Evolutionary conservation across 1,140 invertebrate species (phyloP).

Genomic region (Sweltsa coloradensis): DNA sequence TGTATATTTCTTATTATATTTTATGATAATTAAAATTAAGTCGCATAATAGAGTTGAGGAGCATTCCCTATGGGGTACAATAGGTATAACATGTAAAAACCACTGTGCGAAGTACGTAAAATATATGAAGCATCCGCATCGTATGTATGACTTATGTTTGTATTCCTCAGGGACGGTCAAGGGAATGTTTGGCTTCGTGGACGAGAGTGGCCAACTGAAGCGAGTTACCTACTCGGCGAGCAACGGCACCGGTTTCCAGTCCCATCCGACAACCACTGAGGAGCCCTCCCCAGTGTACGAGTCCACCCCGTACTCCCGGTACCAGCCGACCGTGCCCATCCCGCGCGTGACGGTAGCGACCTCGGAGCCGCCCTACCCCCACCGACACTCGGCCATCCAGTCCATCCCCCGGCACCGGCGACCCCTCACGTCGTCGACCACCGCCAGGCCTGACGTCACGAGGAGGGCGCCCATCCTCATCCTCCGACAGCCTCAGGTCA

Average conservation of each 20-base stretch:
- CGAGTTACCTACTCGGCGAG: constrained; percentile 65
- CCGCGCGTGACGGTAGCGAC: neutral
- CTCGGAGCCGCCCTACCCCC: neutral
- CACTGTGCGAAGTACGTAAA: constrained; percentile 27
- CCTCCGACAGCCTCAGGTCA: too few species aligned
- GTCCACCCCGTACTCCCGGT: neutral
- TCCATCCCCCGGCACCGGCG: neutral
- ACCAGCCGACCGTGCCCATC: neutral
- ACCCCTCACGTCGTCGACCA: neutral
- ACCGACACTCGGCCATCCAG: neutral
- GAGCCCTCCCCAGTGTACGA: neutral
- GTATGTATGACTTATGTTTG: too few species aligned
- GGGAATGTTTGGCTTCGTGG: constrained; percentile 76
- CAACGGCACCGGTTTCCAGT: constrained; percentile 39
- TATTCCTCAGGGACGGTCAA: too few species aligned
- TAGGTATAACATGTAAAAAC: too few species aligned
- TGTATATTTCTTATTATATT: too few species aligned
- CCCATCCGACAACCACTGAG: constrained; percentile 1
- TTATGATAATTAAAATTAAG: too few species aligned
- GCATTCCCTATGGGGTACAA: too few species aligned
- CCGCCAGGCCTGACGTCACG: too few species aligned
- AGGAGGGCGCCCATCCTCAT: too few species aligned
- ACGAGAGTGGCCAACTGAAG: constrained; percentile 66
- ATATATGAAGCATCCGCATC: constrained; percentile 14
- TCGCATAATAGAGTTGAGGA: too few species aligned